Base-by-base conservation (phyloP, 2,888 invertebrate genomes). In the Harpagoxenus sublaevis region DNA sequence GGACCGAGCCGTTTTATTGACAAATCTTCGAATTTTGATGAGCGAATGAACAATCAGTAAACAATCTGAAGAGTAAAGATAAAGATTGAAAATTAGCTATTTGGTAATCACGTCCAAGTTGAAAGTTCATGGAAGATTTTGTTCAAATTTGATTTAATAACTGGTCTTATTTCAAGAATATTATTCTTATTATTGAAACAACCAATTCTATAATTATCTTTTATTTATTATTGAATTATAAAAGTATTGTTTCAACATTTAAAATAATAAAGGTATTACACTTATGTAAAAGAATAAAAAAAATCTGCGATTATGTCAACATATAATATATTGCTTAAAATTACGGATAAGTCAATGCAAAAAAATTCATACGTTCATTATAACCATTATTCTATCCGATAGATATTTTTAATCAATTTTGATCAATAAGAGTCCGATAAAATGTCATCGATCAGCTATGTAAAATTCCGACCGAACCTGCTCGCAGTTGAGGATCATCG, bases 1-100 rank as follows among this genome's bases (percentile, higher is more conserved):
- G 85, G 84, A 84, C 79, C 48, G 71, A 0, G 23, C 23, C 82
- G 70, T 63, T 68, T 84, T 74, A 77, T 77, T 86, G 79, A 71
- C 74, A 73, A 57, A 83, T 87, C 60, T 81, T 45, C 74, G 57
- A 51, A 55, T 53, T 31, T 39, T 42, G 23, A 39, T 70, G 57
- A 66, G 75, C 28, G 23, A 23, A 0, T 23, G 23, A 23, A 23
- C 42, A 31, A 48, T 78, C 70, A 85, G 45, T 63, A 63, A 78
- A 48, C 63, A 77, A 85, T 87, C 70, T 65, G 35, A 71, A 35
- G 42, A 39, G 35, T 31, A 28, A 73, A 60, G n/a, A 12, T 42
- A 45, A 48, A 62, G 31, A 39, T 60, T 18, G n/a, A 60, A 73
- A 9, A 8, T 39, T 18, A 60, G 15, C 2, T 23, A 18, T 23